Percentiles rank a stretch among this genome's conserved stretches.
Conservation (phyloP, 2,888 invertebrate species). For the Platypus cylindrus region DNA sequence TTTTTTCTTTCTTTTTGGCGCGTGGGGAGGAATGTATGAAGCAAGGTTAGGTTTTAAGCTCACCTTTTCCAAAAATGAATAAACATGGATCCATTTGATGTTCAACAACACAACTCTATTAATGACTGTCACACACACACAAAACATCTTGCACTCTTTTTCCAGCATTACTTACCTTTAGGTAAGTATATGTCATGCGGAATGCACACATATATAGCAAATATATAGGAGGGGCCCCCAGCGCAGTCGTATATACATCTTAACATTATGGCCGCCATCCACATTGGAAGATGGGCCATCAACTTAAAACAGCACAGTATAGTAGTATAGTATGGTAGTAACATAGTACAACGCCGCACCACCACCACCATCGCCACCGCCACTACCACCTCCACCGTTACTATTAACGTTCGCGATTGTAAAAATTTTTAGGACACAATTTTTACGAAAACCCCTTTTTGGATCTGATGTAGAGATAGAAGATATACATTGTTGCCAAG, state of each 20-base stretch:
- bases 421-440: slow-evolving; percentile 51
- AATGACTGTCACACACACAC: slow-evolving; percentile 34
- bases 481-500: no score
- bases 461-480: no score
- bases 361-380: no score
- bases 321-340: no score
- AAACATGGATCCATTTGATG: no score
- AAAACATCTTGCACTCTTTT: slow-evolving; percentile 35
- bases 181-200: slow-evolving; percentile 37
- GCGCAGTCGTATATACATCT: slow-evolving; percentile 52
- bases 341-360: slow-evolving; percentile 36
- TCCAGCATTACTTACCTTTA: slow-evolving; percentile 37
- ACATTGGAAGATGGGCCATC: slow-evolving; percentile 55
- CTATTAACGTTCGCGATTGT: no score
- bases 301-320: slow-evolving; percentile 39
- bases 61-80: slow-evolving; percentile 27
- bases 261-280: slow-evolving; percentile 49
- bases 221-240: slow-evolving; percentile 39
- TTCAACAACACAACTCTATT: slow-evolving; percentile 38
- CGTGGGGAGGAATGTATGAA: no score
- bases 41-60: slow-evolving; percentile 33
- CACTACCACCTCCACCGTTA: no score
- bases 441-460: slow-evolving; percentile 42
- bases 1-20: no score
- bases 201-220: slow-evolving; percentile 35